phyloP scores from a whole-genome alignment of 2,113 vertebrate species.

The Montifringilla adamsi region DNA sequence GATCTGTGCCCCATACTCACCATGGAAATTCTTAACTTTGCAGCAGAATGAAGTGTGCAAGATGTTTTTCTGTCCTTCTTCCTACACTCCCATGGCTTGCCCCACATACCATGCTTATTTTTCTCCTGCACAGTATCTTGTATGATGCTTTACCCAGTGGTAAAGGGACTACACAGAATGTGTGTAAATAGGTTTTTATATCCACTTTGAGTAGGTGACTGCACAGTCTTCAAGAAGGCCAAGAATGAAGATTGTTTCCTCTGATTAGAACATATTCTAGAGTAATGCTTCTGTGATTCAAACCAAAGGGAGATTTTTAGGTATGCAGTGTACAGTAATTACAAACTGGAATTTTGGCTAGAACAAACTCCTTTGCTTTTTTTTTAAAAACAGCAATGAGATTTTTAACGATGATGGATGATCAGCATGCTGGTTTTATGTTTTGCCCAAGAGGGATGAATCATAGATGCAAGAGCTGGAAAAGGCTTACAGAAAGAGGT shows the following conservation, averaged over 20 bases:
- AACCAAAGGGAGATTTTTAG: background rate
- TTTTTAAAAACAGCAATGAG: background rate
- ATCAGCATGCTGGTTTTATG: background rate
- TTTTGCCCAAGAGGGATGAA: slow-evolving; percentile 21
- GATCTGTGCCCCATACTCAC: background rate
- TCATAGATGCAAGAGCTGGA: slow-evolving; percentile 3
- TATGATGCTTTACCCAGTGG: background rate
- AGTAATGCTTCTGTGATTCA: background rate
- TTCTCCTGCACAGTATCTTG: background rate
- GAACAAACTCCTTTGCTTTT: background rate
- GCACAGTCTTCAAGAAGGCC: background rate
- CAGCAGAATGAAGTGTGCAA: background rate
- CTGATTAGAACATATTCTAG: background rate
- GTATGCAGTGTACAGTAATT: background rate
- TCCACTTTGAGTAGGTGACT: background rate
- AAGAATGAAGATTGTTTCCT: background rate
- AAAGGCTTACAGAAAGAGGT: background rate
- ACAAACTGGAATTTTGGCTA: background rate
- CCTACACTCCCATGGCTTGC: background rate
- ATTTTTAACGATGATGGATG: slow-evolving; percentile 9
- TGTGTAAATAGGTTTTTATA: background rate
- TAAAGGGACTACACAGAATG: background rate
- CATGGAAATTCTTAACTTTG: background rate
- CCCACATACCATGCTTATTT: background rate
- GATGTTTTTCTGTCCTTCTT: background rate